These are phyloP conservation scores for Pseudopodoces humilis DNA, from an alignment of 2,113 vertebrate genomes.

Conservation along the genomic window DNA sequence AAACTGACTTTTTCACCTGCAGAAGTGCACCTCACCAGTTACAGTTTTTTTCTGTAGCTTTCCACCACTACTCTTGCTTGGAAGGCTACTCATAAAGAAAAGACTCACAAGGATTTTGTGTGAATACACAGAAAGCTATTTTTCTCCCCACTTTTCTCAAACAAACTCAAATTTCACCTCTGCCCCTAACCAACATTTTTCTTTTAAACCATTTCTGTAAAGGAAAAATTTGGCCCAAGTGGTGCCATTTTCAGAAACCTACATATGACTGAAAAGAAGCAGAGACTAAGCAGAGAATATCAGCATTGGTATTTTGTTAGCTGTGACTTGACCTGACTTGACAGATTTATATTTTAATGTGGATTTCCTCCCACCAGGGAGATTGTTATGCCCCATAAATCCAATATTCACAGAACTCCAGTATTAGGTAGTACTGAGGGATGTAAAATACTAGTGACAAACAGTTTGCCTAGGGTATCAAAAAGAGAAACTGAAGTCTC, in stretches of 20 bases:
- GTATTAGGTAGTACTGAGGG: background rate
- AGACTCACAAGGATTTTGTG: background rate
- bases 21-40: background rate
- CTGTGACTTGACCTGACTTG: conserved; percentile 30
- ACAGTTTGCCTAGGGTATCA: background rate
- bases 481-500: background rate
- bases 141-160: background rate
- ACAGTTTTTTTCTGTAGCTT: background rate
- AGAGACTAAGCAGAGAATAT: background rate
- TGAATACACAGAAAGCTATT: background rate
- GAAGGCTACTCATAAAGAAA: background rate
- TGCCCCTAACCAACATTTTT: background rate
- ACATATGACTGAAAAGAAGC: background rate
- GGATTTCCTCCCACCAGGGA: conserved; percentile 32
- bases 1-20: conserved; percentile 32
- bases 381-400: conserved; percentile 48
- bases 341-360: conserved; percentile 49
- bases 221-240: background rate
- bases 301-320: conserved; percentile 7
- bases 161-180: background rate
- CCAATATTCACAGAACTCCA: conserved; percentile 13
- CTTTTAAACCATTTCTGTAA: background rate
- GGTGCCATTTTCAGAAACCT: conserved; percentile 6
- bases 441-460: conserved; percentile 27
- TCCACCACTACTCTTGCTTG: background rate